phyloP scores from a whole-genome alignment of 2,888 invertebrate species.

The Ferdinandea cuprea region DNA sequence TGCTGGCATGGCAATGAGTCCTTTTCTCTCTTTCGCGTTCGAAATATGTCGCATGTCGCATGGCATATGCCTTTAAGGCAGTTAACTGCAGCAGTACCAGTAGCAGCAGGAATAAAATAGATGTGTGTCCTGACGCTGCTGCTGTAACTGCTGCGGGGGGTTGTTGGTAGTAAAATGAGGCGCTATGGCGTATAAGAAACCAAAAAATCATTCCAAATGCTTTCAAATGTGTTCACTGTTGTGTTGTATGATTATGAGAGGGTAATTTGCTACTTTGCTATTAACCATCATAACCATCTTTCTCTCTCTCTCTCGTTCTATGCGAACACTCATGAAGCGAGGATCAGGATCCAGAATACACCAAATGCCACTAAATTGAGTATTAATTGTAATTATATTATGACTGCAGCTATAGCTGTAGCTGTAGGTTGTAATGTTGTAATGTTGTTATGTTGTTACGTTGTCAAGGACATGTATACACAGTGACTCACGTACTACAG shows the following conservation, averaged over 20 bases:
- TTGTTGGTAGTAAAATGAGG: slow-evolving; percentile 28
- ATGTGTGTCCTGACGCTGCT: slow-evolving; percentile 36
- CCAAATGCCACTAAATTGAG: slow-evolving; percentile 52
- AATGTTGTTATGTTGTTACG: slow-evolving; percentile 8
- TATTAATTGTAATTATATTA: slow-evolving; percentile 66
- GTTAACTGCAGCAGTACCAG: slow-evolving; percentile 68
- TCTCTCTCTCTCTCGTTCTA: no score
- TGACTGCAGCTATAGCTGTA: slow-evolving; percentile 8
- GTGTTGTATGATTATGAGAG: slow-evolving; percentile 37
- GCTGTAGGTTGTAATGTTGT: slow-evolving; percentile 23
- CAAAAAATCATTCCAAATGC: slow-evolving; percentile 22
- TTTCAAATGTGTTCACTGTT: slow-evolving; percentile 3
- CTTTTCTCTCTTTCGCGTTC: slow-evolving; percentile 28
- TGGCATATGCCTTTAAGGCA: slow-evolving; percentile 66
- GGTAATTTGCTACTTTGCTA: slow-evolving; percentile 53
- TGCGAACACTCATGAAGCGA: neutral
- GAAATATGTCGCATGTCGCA: slow-evolving; percentile 55
- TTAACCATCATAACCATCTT: slow-evolving; percentile 13
- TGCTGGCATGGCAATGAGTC: slow-evolving; percentile 32
- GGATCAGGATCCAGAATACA: neutral
- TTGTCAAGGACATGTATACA: slow-evolving; percentile 34
- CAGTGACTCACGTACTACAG: slow-evolving; percentile 5
- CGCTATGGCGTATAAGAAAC: slow-evolving; percentile 1
- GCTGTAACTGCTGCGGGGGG: neutral
- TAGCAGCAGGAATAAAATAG: slow-evolving; percentile 1